Evolutionary conservation across 2,797 vertebrate genomes (phyloP).

Genomic region (Poecilia wingei): DNA sequence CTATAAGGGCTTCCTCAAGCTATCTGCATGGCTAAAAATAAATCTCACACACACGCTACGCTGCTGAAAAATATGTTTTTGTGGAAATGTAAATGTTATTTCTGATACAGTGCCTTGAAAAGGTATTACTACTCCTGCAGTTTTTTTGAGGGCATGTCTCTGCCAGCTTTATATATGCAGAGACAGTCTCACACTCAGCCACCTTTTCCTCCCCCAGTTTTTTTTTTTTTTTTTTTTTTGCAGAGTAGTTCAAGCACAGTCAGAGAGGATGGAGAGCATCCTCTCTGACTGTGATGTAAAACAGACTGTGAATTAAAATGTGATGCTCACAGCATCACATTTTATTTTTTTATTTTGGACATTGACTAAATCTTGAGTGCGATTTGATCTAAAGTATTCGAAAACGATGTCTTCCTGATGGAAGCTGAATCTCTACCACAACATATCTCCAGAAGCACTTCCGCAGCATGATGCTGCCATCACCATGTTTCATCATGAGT

Average conservation of each 20-base stretch:
- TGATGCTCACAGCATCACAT: too few species aligned
- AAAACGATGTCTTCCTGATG: background rate
- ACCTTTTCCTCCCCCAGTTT: background rate
- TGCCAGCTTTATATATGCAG: background rate
- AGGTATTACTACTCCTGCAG: background rate
- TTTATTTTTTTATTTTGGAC: background rate
- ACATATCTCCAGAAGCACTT: background rate
- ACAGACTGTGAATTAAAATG: too few species aligned
- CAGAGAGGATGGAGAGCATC: background rate
- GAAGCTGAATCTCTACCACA: background rate
- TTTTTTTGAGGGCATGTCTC: background rate
- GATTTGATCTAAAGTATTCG: background rate
- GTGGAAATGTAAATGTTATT: constrained; percentile 21
- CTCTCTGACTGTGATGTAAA: too few species aligned
- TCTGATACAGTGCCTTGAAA: background rate
- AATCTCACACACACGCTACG: constrained; percentile 42
- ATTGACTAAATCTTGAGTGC: background rate
- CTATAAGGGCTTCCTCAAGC: constrained; percentile 67
- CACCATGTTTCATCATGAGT: background rate
- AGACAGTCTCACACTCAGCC: background rate
- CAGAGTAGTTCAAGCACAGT: background rate
- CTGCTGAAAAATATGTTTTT: constrained; percentile 24
- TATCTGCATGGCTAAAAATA: constrained; percentile 69
- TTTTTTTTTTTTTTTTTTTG: background rate
- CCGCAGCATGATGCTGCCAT: background rate